Evolutionary conservation across 1,140 invertebrate species (phyloP).

Genomic region (Heliconius hewitsoni): DNA sequence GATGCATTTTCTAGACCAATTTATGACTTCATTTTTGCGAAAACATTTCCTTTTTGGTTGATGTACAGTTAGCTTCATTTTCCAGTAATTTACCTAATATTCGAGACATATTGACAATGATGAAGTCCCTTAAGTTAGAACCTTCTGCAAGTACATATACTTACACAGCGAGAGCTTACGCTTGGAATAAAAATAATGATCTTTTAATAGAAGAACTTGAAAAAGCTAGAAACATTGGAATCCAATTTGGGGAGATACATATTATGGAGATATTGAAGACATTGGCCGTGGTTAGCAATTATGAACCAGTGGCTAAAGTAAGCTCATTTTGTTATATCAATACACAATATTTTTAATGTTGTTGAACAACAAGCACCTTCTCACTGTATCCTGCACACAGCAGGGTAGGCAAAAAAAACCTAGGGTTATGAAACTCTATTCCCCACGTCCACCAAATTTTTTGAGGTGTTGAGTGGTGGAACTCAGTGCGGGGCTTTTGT

Average conservation of each 20-base stretch:
- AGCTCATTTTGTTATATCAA: not conserved
- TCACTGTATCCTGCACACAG: too few relatives aligned
- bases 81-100: conserved; percentile 69
- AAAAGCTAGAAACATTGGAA: conserved; percentile 46
- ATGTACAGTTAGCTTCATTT: conserved; percentile 3
- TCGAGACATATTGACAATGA: conserved; percentile 76
- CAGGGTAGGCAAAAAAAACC: too few relatives aligned
- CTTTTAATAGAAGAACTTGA: conserved; percentile 62
- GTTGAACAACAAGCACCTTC: too few relatives aligned
- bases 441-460: too few relatives aligned
- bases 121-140: conserved; percentile 78
- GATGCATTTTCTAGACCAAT: too few relatives aligned
- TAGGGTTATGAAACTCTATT: too few relatives aligned
- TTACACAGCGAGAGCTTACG: conserved; percentile 73
- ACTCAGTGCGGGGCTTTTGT: too few relatives aligned
- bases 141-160: conserved; percentile 77
- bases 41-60: too few relatives aligned
- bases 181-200: conserved; percentile 75
- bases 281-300: conserved; percentile 53
- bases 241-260: conserved; percentile 66
- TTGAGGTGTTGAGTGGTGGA: too few relatives aligned
- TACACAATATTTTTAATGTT: too few relatives aligned
- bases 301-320: conserved; percentile 59
- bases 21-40: too few relatives aligned
- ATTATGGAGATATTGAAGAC: conserved; percentile 80